Base-by-base conservation (phyloP, 2,797 vertebrate species). In the Anguilla marmorata region DNA sequence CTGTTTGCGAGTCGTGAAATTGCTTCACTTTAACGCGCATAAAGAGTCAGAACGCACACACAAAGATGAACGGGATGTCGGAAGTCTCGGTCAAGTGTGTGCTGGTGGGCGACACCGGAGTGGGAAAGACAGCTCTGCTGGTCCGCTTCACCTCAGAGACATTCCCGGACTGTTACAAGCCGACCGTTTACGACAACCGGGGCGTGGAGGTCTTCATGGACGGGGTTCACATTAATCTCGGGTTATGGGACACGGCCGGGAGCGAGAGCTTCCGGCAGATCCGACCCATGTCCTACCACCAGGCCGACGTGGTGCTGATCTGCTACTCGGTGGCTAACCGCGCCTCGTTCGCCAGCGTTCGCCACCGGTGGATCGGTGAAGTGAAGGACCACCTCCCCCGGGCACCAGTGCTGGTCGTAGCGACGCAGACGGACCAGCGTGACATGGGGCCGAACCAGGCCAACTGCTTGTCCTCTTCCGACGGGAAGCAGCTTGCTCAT, bases 191-290 rank as follows among this genome's bases (percentile, higher is more conserved):
- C 3, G 98, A 99, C 87, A 99, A 98, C 91, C 98, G 97, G 0
- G 99, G 98, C 0, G 98, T 99, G 54, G 98, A 99, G 0, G 98
- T 99, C 74, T 98, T 97, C 94, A 97, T 99, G 98, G 98, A 99
- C 0, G 98, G 98, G 0, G 92, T 96, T 54, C 98, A 97, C 93
- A 98, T 99, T 89, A 98, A 96, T 90, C 94, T 99, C 84, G 98
- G 98, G 0, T 96, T 99, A 85, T 99, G 98, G 98, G 98, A 99
- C 93, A 99, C 98, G 0, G 96, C 97, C 0, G 98, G 98, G 48
- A 97, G 96, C 0, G 98, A 99, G 1, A 97, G 97, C 56, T 99
- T 99, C 91, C 95, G 91, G 87, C 95, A 96, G 91, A 98, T 99
- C 90, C 96, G 98, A 0, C 98, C 98, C 0, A 95, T 98, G 89